Evolutionary conservation across 2,113 vertebrate genomes (phyloP).

Genomic region (Tympanuchus pallidicinctus): DNA sequence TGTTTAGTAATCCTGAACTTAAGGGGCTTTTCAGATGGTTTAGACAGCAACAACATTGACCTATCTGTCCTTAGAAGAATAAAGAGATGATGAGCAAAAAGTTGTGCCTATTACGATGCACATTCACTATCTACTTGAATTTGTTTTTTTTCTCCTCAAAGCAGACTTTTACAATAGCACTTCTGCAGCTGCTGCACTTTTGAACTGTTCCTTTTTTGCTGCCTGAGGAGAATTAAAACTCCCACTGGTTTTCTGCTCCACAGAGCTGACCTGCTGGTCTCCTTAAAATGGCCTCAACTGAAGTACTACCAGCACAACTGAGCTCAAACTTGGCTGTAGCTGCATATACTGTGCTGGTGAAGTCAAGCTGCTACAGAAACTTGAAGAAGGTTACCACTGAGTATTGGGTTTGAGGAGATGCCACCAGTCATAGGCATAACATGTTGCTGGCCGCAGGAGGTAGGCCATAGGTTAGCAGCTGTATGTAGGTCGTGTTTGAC

Average conservation of each 20-base stretch:
- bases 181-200: no score
- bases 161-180: neutral
- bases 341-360: neutral
- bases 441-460: neutral
- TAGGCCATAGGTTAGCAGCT: neutral
- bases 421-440: neutral
- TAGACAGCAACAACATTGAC: neutral
- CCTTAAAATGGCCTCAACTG: neutral
- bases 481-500: neutral
- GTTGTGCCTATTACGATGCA: neutral
- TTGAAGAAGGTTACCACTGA: neutral
- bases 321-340: neutral
- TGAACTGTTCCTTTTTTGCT: neutral
- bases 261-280: neutral
- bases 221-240: neutral
- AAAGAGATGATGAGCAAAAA: neutral
- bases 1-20: neutral
- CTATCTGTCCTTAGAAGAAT: neutral
- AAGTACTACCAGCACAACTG: neutral
- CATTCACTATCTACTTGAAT: neutral
- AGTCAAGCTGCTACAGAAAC: neutral
- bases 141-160: neutral
- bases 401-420: neutral
- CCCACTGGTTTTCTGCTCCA: neutral
- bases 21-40: neutral